Evolutionary conservation across 2,888 invertebrate genomes (phyloP), one percentile per base, ranked within the genome.

Genomic region (Lasioglossum marginatum): DNA sequence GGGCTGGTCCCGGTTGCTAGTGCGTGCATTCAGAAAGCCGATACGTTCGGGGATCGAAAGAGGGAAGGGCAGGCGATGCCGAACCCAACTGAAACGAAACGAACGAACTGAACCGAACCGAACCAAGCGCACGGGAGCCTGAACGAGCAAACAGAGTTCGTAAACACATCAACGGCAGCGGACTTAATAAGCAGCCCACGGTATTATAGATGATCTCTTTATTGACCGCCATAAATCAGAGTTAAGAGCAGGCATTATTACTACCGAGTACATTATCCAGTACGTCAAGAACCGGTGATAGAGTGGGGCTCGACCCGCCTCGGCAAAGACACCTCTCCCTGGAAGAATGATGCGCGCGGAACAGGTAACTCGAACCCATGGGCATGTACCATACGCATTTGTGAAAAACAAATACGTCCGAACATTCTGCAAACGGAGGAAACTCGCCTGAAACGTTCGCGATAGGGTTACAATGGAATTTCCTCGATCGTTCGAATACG

Each of bases 151-250:
- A 87, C 79, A 85, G 73, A 79, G 76, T 80, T 79, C 85, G 85
- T 80, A 89, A 90, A 86, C 80, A 77, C 86, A 89, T 87, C 84
- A 77, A 60, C 83, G 77, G 82, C 85, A 87, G 75, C 78, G 66
- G 57, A 71, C 87, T 87, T 88, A 88, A 87, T 87, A 87, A 88
- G 85, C 87, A 71, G 79, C 78, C 74, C 85, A n/a, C 83, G 34
- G 85, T 81, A 83, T 88, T 88, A 88, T 82, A 77, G 87, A 88
- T 88, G 88, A 88, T 88, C 88, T 87, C 88, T 87, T 88, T 85
- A 88, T 88, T 88, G 87, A 83, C 88, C 80, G 87, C 79, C 87
- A 88, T 88, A 88, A 88, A 88, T 88, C 88, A 87, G 83, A 83
- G 87, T 88, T 88, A 88, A 82, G 83, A 85, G 85, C 87, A 66